These are phyloP conservation scores for Littorina saxatilis DNA, from an alignment of 1,140 invertebrate species.

Conservation along the genomic window DNA sequence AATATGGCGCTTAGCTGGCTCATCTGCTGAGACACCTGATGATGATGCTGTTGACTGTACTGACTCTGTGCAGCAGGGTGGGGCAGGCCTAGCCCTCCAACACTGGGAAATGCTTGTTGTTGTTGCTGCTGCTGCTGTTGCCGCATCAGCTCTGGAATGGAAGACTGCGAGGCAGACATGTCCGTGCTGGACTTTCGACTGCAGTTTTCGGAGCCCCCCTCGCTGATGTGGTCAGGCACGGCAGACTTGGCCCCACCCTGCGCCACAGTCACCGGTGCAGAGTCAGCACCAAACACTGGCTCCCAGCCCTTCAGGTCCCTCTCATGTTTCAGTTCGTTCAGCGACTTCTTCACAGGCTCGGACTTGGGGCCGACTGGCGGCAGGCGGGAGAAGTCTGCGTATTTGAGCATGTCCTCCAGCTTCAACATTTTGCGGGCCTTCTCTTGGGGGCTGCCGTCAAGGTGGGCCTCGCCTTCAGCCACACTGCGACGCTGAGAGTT, in stretches of 20 bases:
- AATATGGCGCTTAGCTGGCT: constrained; percentile 22
- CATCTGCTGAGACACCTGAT: constrained; percentile 13
- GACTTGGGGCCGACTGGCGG: constrained; percentile 19
- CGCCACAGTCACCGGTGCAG: constrained; percentile 8
- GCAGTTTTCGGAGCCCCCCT: constrained; percentile 35
- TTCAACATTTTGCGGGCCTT: constrained; percentile 31
- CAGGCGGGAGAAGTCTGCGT: constrained; percentile 10
- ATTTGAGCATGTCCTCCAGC: constrained; percentile 34
- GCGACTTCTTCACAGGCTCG: constrained; percentile 27
- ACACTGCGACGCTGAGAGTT: not conserved
- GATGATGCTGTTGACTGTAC: not conserved
- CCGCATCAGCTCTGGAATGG: constrained; percentile 42
- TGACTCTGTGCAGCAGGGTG: not conserved
- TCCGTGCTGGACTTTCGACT: constrained; percentile 54
- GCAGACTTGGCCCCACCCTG: constrained; percentile 10
- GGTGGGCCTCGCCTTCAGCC: not conserved
- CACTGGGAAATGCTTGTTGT: constrained; percentile 14
- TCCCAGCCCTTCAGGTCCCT: constrained; percentile 4
- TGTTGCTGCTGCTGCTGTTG: constrained; percentile 43
- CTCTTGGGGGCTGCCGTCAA: constrained; percentile 5
- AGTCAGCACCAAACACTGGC: not conserved
- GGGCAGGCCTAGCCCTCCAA: not conserved
- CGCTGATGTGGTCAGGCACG: constrained; percentile 25
- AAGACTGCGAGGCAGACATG: constrained; percentile 37
- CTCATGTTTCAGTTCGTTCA: constrained; percentile 43